A percentile compares a stretch with the other conserved stretches of the same genome.
Conservation (phyloP, 2,888 invertebrate genomes). For the Zele albiditarsus region DNA sequence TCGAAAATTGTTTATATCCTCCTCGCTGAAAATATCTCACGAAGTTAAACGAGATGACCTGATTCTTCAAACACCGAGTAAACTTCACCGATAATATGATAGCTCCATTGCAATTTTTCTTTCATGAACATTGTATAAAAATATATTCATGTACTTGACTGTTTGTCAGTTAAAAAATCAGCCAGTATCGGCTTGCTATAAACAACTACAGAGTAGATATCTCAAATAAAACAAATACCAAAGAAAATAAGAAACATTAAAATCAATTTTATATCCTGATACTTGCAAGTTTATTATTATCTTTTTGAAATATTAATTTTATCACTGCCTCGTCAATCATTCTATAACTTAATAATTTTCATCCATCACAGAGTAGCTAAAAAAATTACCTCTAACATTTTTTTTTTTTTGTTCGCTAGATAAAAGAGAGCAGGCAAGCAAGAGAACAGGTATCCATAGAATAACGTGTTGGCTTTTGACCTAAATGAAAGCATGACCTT, state of each 20-base stretch:
- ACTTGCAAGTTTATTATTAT: background rate
- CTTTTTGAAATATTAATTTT: background rate
- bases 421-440: background rate
- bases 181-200: background rate
- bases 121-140: background rate
- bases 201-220: background rate
- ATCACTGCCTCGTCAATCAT: background rate
- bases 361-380: background rate
- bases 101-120: background rate
- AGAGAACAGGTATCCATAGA: background rate
- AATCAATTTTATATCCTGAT: background rate
- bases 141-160: background rate
- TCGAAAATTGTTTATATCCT: background rate
- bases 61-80: background rate
- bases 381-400: background rate
- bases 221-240: background rate
- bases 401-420: background rate
- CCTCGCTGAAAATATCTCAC: background rate
- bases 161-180: background rate
- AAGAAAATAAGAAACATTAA: background rate
- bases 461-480: constrained; percentile 6
- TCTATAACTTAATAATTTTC: background rate
- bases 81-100: background rate
- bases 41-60: background rate
- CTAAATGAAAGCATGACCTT: background rate